Conservation (phyloP, 92 coral and sea anemone genomes). For the Palythoa caribaeorum region DNA sequence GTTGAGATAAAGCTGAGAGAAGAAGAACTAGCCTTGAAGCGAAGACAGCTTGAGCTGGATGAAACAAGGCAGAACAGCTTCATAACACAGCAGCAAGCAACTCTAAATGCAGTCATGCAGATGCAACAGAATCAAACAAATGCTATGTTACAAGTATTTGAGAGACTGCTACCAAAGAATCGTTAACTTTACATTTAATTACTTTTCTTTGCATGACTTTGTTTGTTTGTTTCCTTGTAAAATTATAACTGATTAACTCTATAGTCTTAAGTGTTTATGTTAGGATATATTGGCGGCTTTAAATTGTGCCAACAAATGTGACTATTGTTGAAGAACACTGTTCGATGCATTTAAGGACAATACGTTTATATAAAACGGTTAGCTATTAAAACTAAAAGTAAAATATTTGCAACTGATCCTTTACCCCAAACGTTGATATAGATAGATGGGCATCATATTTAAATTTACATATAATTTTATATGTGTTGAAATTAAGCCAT, state of each 20-base stretch:
- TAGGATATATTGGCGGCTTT: not conserved
- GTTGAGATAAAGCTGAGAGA: constrained; percentile 25
- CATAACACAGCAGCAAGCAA: constrained; percentile 10
- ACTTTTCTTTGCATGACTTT: not conserved
- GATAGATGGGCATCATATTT: not conserved
- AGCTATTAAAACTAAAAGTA: not conserved
- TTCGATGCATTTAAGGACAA: not conserved
- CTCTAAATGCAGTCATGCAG: constrained; percentile 3
- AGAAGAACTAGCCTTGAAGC: not conserved
- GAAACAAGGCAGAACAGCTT: not conserved
- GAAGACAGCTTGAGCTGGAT: constrained; percentile 3
- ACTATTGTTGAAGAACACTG: not conserved
- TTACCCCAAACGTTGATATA: not conserved
- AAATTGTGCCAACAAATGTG: not conserved
- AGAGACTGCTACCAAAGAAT: constrained; percentile 1
- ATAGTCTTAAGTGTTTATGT: not conserved
- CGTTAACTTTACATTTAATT: not conserved
- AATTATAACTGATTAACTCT: not conserved
- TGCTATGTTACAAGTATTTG: constrained; percentile 9
- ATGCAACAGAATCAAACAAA: not conserved
- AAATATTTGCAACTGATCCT: not conserved
- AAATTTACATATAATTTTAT: not conserved
- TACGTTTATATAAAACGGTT: not conserved
- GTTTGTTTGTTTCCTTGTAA: not conserved
- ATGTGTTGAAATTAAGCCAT: not conserved